Base-by-base conservation (phyloP, 2,113 vertebrate species). In the Thalassoma bifasciatum region DNA sequence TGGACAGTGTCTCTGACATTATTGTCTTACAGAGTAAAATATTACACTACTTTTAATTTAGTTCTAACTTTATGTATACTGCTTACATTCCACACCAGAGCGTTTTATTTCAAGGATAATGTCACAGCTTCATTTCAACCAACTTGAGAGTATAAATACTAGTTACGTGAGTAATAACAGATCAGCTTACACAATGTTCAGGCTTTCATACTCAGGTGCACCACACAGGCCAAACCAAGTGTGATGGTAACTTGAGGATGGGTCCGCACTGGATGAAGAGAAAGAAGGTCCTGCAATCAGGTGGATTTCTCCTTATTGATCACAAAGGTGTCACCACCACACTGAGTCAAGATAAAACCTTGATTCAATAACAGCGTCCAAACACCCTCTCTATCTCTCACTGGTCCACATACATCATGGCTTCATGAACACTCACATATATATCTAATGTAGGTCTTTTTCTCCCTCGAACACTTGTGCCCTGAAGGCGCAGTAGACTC, bases 281-380 rank as follows among this genome's bases (percentile, higher is more conserved):
- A 56, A 73, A 40, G 36, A 60, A 47, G 63, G 56, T 34, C 56
- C 38, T 82, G 73, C 66, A 70, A 50, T 79, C 74, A 51, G 17
- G 30, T 72, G 81, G 82, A 84, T 70, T 91, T 76, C 86, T 71
- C 77, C 49, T 63, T 75, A 88, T 91, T 85, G 87, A 92, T 92
- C 81, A 76, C 51, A 21, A 65, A 83, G 47, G 66, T 72, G 81
- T 84, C 66, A 69, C 34, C 49, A 59, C 72, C 72, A 75, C 80
- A 83, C 77, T 58, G 65, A 74, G 66, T 38, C 51, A 26, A 86
- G 82, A 88, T 86, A 87, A 86, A 81, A 86, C 70, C 53, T 69
- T 42, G 66, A 89, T 85, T 84, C 76, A 84, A 85, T 82, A 82
- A 63, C 62, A 46, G 72, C 54, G 50, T 36, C 50, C 72, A 68